Evolutionary conservation across 2,888 invertebrate species (phyloP).

Genomic region (Amphiduros pacificus): DNA sequence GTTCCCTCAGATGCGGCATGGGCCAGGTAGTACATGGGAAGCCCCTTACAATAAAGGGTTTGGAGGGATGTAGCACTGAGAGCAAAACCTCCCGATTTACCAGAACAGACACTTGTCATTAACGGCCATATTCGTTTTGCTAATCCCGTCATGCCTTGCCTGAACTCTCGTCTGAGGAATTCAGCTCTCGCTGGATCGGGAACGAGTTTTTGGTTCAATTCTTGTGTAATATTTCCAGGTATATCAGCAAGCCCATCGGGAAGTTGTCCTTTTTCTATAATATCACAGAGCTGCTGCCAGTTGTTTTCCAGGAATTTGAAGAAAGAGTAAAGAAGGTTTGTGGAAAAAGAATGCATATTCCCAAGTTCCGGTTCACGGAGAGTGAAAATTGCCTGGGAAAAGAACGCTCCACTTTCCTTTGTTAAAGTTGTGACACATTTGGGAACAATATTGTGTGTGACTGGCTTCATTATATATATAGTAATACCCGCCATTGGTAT

Average conservation of each 20-base stretch:
- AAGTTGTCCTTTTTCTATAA: too few species aligned
- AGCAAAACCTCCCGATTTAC: background rate
- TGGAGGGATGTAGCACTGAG: background rate
- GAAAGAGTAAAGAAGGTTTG: conserved; percentile 4
- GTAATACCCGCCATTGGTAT: too few species aligned
- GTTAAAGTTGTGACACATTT: too few species aligned
- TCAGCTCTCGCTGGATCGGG: background rate
- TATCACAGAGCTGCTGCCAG: background rate
- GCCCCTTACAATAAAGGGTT: background rate
- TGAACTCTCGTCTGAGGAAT: background rate
- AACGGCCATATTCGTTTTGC: conserved; percentile 2
- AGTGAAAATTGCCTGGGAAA: too few species aligned
- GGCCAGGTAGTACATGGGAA: background rate
- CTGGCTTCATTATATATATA: too few species aligned
- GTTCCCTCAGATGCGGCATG: background rate
- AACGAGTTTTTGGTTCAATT: background rate
- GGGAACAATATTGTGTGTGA: too few species aligned
- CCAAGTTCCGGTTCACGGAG: background rate
- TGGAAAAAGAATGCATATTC: background rate
- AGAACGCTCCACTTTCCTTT: too few species aligned
- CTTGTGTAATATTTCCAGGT: too few species aligned
- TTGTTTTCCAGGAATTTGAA: background rate
- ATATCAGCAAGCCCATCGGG: too few species aligned
- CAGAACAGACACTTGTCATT: background rate
- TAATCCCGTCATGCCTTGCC: background rate